Conservation (phyloP, 2,888 invertebrate species). For the Ormyrus rosae region DNA sequence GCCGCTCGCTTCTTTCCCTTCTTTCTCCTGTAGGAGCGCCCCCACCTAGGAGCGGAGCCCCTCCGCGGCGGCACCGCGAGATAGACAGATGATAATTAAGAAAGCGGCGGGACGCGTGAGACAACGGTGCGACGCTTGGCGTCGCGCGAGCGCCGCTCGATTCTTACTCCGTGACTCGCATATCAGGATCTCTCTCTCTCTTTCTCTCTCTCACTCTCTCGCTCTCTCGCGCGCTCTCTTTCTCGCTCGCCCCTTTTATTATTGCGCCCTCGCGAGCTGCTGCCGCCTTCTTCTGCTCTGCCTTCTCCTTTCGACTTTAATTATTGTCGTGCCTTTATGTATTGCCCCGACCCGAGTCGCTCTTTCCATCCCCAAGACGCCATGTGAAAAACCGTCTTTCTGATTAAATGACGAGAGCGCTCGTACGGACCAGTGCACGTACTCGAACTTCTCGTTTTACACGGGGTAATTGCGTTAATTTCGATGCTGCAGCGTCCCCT, state of each 20-base stretch:
- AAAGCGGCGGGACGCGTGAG: conserved; percentile 74
- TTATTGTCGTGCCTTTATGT: conserved; percentile 59
- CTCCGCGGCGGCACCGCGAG: conserved; percentile 63
- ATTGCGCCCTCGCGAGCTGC: conserved; percentile 53
- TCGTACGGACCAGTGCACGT: conserved; percentile 43
- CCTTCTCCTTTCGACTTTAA: conserved; percentile 53
- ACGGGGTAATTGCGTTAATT: conserved; percentile 43
- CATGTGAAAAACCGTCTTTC: conserved; percentile 50
- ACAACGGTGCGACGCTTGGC: conserved; percentile 64
- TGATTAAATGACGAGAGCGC: conserved; percentile 53
- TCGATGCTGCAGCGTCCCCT: conserved; percentile 7
- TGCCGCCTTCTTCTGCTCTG: conserved; percentile 21
- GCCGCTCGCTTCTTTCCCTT: conserved; percentile 41
- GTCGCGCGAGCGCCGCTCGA: conserved; percentile 63
- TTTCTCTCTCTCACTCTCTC: background rate
- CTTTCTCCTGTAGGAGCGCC: conserved; percentile 53
- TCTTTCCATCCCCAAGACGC: conserved; percentile 7
- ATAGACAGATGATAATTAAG: conserved; percentile 76
- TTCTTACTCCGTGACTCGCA: conserved; percentile 64
- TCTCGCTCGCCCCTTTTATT: conserved; percentile 52
- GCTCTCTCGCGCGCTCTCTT: conserved; percentile 14
- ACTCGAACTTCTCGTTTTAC: conserved; percentile 39
- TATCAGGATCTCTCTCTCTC: conserved; percentile 36
- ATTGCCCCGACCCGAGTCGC: conserved; percentile 34
- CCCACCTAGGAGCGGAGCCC: conserved; percentile 39